Base-by-base conservation (phyloP, 2,113 vertebrate species). In the Clinocottus analis region DNA sequence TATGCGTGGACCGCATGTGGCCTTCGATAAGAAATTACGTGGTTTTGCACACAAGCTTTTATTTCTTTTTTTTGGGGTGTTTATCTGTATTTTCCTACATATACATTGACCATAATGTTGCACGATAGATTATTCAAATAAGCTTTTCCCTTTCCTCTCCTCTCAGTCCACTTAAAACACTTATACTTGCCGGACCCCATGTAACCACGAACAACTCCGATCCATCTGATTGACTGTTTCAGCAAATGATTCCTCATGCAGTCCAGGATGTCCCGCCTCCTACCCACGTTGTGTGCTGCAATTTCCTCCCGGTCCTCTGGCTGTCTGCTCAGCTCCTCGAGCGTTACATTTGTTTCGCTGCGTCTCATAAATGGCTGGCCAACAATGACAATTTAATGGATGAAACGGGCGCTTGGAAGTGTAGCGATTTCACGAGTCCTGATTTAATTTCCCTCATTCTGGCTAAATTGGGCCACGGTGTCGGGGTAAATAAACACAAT, bases 301-400 rank as follows among this genome's bases (percentile, higher is more conserved):
- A 72, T 72, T 74, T 84, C 77, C 58, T 6, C 41, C 73, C 4
- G 56, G 61, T 84, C 81, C 78, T 70, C 71, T 67, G 33, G 43
- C 72, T 65, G 45, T 64, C 58, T 1, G 80, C 70, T 63, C 45
- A 7, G 55, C 72, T 77, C 80, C 68, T 70, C 17, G 21, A 80
- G 64, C 58, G 13, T 79, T 80, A 72, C 84, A 77, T 91, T 93
- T 87, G 84, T 86, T 87, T 80, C 63, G 61, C 74, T 12, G 60
- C 9, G 45, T 87, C 82, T 90, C 69, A 23, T 88, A 87, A 90
- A 82, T 56, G 69, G 66, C 75, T 1, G 67, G 33, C 86, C 84
- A 79, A 88, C 89, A 84, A 85, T 89, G 90, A 93, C 90, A 85
- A 86, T 83, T 91, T 85, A 92, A 91, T 91, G 82, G 90, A 79